A percentile compares a stretch with the other conserved stretches of the same genome.
Evolutionary conservation across 2,888 invertebrate species (phyloP).

Genomic region (Coelopa pilipes): DNA sequence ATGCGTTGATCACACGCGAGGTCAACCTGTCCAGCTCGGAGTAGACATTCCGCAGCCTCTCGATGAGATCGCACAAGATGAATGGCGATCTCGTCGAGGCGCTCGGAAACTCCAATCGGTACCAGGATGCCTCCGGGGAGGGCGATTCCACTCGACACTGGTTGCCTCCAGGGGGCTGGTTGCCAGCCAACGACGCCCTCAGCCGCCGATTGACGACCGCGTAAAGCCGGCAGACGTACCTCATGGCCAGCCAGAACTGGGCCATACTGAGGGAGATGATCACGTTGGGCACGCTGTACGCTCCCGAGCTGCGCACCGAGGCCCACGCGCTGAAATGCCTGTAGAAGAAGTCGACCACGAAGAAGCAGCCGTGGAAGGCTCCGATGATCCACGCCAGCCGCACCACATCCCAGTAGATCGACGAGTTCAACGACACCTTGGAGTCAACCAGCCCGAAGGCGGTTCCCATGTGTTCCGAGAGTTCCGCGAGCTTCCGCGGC

Average conservation of each 20-base stretch:
- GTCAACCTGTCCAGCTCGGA: slow-evolving; percentile 40
- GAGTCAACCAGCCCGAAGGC: background rate
- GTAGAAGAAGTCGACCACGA: slow-evolving; percentile 27
- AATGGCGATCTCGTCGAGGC: slow-evolving; percentile 41
- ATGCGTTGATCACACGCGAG: slow-evolving; percentile 34
- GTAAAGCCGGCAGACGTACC: slow-evolving; percentile 28
- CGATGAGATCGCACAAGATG: slow-evolving; percentile 33
- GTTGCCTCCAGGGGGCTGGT: background rate
- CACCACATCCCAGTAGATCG: slow-evolving; percentile 28
- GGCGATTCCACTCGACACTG: background rate
- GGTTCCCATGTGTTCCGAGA: background rate
- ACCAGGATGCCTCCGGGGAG: background rate
- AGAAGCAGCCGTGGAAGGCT: slow-evolving; percentile 23
- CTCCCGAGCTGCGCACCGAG: slow-evolving; percentile 28
- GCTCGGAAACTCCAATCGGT: slow-evolving; percentile 16
- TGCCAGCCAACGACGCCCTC: background rate
- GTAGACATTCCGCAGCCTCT: slow-evolving; percentile 36
- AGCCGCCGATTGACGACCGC: slow-evolving; percentile 2
- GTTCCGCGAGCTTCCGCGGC: slow-evolving; percentile 25
- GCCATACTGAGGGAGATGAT: slow-evolving; percentile 42
- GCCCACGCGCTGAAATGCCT: slow-evolving; percentile 1
- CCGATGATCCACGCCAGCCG: slow-evolving; percentile 12
- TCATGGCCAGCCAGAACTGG: slow-evolving; percentile 44
- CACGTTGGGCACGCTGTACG: slow-evolving; percentile 43
- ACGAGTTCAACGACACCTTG: background rate